These are phyloP conservation scores for Propithecus coquereli DNA, from an alignment of 2,113 vertebrate genomes.

Conservation along the genomic window DNA sequence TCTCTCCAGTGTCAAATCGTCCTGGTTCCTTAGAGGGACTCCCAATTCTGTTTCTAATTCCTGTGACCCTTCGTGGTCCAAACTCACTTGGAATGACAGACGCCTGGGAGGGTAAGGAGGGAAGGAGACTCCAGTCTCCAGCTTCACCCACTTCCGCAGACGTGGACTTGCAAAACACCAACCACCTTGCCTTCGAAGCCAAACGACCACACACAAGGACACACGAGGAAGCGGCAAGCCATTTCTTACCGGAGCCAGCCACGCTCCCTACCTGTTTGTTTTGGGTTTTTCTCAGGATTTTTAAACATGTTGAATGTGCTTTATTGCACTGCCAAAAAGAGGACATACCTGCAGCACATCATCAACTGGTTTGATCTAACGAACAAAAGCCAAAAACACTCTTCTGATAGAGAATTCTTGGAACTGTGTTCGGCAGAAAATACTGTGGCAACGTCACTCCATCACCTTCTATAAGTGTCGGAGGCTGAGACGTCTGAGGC, in stretches of 20 bases:
- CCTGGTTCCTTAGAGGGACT: background rate
- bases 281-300: background rate
- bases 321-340: background rate
- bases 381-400: background rate
- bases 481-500: background rate
- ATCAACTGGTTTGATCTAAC: background rate
- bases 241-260: background rate
- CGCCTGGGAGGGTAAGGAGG: background rate
- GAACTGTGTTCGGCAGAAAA: background rate
- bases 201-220: background rate
- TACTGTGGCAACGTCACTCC: background rate
- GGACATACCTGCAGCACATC: background rate
- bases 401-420: background rate
- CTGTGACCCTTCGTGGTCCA: background rate
- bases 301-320: background rate
- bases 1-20: background rate
- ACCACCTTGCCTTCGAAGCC: fast-evolving
- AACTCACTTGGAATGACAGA: background rate
- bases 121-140: background rate
- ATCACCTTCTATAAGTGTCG: no score
- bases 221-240: fast-evolving
- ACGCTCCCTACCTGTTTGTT: background rate
- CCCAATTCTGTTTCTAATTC: background rate
- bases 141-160: background rate
- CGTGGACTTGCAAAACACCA: background rate